phyloP scores from a whole-genome alignment of 2,113 vertebrate genomes.

The Chloroceryle aenea region DNA sequence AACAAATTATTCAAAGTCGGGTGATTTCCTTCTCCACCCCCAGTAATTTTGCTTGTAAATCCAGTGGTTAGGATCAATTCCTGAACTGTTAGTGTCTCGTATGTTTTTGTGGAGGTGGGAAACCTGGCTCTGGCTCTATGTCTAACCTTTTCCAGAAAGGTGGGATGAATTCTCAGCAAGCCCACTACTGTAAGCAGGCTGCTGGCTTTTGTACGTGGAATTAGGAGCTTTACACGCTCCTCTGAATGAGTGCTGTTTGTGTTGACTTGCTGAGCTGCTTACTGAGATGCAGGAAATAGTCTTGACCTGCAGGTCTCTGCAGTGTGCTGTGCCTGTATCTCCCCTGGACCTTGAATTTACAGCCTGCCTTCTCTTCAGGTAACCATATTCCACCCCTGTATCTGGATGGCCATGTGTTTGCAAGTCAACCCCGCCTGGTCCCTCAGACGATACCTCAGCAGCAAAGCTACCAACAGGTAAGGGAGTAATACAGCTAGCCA shows the following conservation, averaged over 20 bases:
- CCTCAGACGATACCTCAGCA: conserved; percentile 95
- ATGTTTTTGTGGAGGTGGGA: neutral
- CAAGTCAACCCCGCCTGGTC: conserved; percentile 94
- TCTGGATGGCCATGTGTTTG: conserved; percentile 94
- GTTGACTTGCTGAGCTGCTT: neutral
- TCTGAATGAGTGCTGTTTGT: neutral
- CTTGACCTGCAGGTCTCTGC: neutral
- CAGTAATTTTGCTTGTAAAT: neutral
- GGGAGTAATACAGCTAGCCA: neutral
- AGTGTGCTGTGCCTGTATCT: neutral
- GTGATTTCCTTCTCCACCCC: neutral
- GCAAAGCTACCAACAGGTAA: conserved; percentile 95
- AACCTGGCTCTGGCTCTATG: neutral
- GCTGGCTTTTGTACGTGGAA: neutral
- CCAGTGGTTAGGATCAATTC: neutral
- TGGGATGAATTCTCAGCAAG: neutral
- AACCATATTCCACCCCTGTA: conserved; percentile 95
- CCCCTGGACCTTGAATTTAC: neutral
- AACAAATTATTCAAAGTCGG: neutral
- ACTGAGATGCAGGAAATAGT: neutral
- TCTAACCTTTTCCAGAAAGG: neutral
- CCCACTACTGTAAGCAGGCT: neutral
- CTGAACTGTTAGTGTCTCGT: neutral
- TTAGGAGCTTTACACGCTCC: neutral
- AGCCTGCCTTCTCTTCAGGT: conserved; percentile 75